A percentile compares a stretch with the other conserved stretches of the same genome.
Evolutionary conservation across 2,113 vertebrate species (phyloP).

Genomic region (Python bivittatus): DNA sequence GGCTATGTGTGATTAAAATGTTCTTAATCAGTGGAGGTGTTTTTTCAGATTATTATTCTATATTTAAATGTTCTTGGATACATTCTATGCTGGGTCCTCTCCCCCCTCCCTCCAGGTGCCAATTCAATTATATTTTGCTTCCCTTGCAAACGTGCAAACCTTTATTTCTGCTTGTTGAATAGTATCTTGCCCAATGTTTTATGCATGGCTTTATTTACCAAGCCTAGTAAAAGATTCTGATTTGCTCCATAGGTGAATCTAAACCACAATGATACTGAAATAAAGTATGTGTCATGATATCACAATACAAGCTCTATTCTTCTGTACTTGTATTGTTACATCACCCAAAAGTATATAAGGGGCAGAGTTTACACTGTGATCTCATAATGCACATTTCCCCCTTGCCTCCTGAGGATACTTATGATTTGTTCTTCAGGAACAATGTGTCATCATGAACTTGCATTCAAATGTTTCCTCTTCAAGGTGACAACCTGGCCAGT

Average conservation of each 20-base stretch:
- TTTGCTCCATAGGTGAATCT: neutral
- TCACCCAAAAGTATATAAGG: no score
- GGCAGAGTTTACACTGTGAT: no score
- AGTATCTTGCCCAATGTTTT: neutral
- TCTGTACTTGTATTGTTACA: no score
- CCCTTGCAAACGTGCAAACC: neutral
- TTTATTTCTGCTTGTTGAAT: neutral
- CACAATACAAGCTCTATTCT: no score
- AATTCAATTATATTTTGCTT: neutral
- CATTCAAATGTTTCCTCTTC: no score
- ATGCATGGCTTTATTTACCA: neutral
- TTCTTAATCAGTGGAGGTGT: neutral
- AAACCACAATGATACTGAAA: no score
- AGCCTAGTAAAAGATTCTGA: neutral
- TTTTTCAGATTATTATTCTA: neutral
- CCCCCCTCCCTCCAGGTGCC: neutral
- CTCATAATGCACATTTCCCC: no score
- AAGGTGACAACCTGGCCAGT: no score
- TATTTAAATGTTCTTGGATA: neutral
- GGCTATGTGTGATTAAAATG: neutral
- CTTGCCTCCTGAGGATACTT: no score
- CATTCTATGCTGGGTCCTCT: neutral
- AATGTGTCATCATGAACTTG: no score
- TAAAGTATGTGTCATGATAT: no score
- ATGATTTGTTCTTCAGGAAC: no score